Percentiles rank a stretch among this genome's conserved stretches.
phyloP scores from a whole-genome alignment of 2,888 invertebrate genomes.

The Sminthurinus aureus region DNA sequence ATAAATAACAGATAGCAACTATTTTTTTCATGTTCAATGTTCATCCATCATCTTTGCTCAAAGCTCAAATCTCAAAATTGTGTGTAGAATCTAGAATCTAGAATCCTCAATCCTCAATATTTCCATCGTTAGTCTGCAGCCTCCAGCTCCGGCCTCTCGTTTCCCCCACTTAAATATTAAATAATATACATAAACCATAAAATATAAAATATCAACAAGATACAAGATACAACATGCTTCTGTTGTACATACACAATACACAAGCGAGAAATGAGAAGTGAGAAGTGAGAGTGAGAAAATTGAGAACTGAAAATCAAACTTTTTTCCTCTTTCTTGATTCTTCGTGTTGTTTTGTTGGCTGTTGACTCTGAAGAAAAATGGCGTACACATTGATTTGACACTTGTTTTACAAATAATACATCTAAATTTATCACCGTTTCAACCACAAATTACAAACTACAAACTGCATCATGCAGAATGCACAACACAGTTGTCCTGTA shows the following conservation, averaged over 20 bases:
- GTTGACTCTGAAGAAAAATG: too few relatives aligned
- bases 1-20: too few relatives aligned
- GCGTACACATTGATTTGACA: too few relatives aligned
- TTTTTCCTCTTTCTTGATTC: background rate
- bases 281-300: background rate
- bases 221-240: too few relatives aligned
- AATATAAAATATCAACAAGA: too few relatives aligned
- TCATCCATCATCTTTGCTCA: too few relatives aligned
- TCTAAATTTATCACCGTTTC: background rate
- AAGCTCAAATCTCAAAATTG: too few relatives aligned
- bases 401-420: background rate
- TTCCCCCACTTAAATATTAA: slow-evolving; percentile 5
- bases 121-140: background rate
- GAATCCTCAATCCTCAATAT: too few relatives aligned
- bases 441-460: background rate
- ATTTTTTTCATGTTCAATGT: too few relatives aligned
- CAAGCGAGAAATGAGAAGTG: background rate
- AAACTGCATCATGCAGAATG: background rate
- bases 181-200: too few relatives aligned
- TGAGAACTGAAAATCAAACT: background rate
- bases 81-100: too few relatives aligned
- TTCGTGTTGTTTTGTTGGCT: background rate
- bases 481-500: too few relatives aligned
- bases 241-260: background rate
- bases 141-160: background rate